Percentiles rank a stretch among this genome's conserved stretches.
Conservation (phyloP, 30 jellyfish, hydroid and myxozoan species). For the Pelagia noctiluca region DNA sequence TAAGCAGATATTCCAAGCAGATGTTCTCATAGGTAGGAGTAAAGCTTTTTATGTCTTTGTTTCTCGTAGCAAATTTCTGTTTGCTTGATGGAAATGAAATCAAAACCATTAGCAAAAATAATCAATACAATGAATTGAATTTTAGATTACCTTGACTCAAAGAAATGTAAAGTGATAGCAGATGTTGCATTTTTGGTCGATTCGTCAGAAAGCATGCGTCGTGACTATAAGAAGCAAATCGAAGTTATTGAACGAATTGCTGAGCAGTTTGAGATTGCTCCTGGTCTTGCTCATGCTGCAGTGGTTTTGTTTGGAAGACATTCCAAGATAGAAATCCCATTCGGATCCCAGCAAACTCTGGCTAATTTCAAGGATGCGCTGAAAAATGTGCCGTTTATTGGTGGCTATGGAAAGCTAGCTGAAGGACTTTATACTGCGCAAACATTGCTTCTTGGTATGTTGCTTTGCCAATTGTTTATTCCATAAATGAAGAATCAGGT, state of each 20-base stretch:
- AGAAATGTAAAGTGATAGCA: conserved; percentile 16
- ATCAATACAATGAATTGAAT: too few species aligned
- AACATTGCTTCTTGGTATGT: conserved; percentile 15
- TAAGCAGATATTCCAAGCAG: too few species aligned
- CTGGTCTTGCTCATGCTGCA: conserved; percentile 30
- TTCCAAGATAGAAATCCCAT: conserved; percentile 30
- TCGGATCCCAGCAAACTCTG: conserved; percentile 12
- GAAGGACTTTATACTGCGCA: conserved; percentile 46
- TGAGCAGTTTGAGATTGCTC: conserved; percentile 32
- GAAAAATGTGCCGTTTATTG: conserved; percentile 61
- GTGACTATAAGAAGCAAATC: conserved; percentile 46
- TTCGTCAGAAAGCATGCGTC: conserved; percentile 66
- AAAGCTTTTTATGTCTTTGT: too few species aligned
- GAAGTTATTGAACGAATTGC: conserved; percentile 24
- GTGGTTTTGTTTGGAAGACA: conserved; percentile 53
- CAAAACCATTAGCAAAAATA: too few species aligned
- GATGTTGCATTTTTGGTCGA: conserved; percentile 67
- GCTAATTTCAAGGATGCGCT: conserved; percentile 39
- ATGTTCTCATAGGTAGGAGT: too few species aligned
- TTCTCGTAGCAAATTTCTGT: too few species aligned
- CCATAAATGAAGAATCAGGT: too few species aligned
- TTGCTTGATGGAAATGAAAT: too few species aligned
- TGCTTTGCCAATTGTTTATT: too few species aligned
- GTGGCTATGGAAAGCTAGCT: conserved; percentile 66
- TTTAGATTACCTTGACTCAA: background rate